A percentile compares a stretch with the other conserved stretches of the same genome.
Conservation (phyloP, 2,797 vertebrate species). For the Lagorchestes hirsutus region DNA sequence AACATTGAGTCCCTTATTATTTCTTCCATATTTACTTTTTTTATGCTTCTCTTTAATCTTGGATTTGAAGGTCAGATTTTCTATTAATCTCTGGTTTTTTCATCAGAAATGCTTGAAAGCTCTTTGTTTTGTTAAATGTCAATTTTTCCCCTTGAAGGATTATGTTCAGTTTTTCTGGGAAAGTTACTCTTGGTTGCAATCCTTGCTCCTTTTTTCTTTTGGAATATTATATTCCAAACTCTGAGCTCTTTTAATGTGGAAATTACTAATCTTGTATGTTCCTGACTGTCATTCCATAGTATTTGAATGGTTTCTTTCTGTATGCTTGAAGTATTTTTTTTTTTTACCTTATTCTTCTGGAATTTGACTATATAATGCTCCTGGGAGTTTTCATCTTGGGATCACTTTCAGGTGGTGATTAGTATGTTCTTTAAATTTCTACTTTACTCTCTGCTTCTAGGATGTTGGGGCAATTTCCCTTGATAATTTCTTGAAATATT, state of each 20-base stretch:
- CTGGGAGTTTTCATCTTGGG: background rate
- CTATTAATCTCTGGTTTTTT: background rate
- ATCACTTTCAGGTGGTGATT: background rate
- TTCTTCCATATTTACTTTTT: too few species aligned
- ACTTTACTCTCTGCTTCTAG: background rate
- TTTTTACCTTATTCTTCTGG: background rate
- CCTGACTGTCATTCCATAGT: background rate
- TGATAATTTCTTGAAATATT: background rate
- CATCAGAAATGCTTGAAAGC: background rate
- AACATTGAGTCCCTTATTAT: too few species aligned
- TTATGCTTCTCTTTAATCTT: too few species aligned
- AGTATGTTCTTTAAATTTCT: background rate
- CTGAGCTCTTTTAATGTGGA: background rate
- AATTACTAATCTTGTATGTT: background rate
- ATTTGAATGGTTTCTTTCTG: background rate
- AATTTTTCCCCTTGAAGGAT: too few species aligned
- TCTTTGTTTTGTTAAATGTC: background rate
- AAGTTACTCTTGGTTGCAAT: background rate
- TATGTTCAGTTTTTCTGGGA: too few species aligned
- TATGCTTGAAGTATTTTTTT: background rate
- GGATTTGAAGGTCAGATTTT: too few species aligned
- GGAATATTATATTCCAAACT: background rate
- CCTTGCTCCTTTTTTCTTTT: background rate
- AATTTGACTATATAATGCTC: background rate
- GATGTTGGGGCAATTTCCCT: background rate